Conservation (phyloP, 1,140 invertebrate species). For the Penaeus japonicus region DNA sequence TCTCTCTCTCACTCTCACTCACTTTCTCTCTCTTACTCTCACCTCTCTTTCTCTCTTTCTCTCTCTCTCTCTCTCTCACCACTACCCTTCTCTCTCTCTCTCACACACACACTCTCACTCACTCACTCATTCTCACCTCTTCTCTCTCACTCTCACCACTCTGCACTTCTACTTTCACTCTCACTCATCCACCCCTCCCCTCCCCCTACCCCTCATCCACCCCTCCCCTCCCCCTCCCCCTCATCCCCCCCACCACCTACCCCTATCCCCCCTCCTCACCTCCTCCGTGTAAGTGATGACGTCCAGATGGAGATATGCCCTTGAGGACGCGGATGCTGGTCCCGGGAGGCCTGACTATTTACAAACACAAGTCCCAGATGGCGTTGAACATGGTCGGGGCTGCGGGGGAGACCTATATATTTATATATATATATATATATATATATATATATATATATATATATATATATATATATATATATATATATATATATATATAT, state of each 20-base stretch:
- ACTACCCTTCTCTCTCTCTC: neutral
- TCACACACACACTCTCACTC: neutral
- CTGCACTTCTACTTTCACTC: too few relatives aligned
- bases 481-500: neutral
- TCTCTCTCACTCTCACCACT: neutral
- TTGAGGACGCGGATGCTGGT: too few relatives aligned
- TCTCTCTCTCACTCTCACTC: neutral
- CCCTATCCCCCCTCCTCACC: neutral
- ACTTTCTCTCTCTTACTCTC: neutral
- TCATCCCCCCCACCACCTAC: neutral
- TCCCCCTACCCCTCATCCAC: too few relatives aligned
- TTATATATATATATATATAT: neutral
- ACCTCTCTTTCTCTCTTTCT: neutral
- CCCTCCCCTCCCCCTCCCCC: too few relatives aligned
- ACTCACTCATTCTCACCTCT: neutral
- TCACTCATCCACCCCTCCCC: too few relatives aligned
- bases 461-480: too few relatives aligned
- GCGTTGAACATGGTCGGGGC: too few relatives aligned
- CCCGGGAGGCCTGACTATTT: too few relatives aligned
- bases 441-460: slow-evolving; percentile 30
- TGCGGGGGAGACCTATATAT: too few relatives aligned
- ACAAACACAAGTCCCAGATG: too few relatives aligned
- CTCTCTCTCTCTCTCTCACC: neutral
- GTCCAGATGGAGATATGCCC: too few relatives aligned
- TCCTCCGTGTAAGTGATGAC: too few relatives aligned